A percentile compares a stretch with the other conserved stretches of the same genome.
Evolutionary conservation across 2,888 invertebrate genomes (phyloP).

Genomic region (Macroteleia sp.): DNA sequence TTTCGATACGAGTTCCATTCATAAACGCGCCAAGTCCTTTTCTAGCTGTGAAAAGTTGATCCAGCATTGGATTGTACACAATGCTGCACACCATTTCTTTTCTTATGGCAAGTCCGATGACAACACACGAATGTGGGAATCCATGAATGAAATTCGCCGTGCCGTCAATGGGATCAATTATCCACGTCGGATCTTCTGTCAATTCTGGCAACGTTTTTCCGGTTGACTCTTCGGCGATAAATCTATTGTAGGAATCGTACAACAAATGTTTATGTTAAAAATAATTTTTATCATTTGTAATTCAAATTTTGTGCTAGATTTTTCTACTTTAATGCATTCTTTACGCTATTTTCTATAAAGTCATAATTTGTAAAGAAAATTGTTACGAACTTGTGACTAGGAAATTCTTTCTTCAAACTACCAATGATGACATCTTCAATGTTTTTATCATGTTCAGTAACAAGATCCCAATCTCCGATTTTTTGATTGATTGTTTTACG

Average conservation of each 20-base stretch:
- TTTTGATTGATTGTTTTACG: conserved; percentile 85
- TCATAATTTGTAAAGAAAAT: background rate
- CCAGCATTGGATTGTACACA: conserved; percentile 90
- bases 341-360: no score
- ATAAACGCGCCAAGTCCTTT: conserved; percentile 90
- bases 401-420: conserved; percentile 86
- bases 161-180: conserved; percentile 95
- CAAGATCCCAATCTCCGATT: conserved; percentile 89
- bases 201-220: conserved; percentile 86
- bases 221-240: conserved; percentile 92
- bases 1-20: conserved; percentile 87
- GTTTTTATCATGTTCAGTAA: conserved; percentile 91
- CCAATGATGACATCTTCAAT: conserved; percentile 90
- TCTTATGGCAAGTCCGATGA: conserved; percentile 87
- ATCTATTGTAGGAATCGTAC: no score
- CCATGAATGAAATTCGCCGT: conserved; percentile 93
- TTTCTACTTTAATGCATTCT: no score
- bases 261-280: no score
- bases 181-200: conserved; percentile 93
- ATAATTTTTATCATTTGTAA: no score
- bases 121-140: conserved; percentile 89
- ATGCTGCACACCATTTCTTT: conserved; percentile 89
- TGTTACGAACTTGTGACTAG: conserved; percentile 86
- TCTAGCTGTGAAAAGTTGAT: conserved; percentile 89
- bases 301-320: no score